Percentiles rank a stretch among this genome's conserved stretches.
phyloP scores from a whole-genome alignment of 2,797 vertebrate genomes.

The Eleutherodactylus coqui region DNA sequence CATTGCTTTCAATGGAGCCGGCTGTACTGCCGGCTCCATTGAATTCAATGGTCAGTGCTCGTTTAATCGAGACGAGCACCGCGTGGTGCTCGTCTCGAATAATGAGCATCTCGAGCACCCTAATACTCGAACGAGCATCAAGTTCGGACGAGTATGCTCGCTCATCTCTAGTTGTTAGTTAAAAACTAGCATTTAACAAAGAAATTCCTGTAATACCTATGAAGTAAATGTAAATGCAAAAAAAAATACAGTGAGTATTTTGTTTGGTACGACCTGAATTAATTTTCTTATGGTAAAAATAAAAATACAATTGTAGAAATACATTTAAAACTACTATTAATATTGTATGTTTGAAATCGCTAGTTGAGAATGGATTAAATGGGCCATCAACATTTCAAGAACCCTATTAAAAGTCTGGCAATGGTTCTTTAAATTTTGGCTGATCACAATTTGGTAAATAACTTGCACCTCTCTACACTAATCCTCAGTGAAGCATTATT shows the following conservation, averaged over 20 bases:
- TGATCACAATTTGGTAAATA: not conserved
- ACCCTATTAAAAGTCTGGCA: conserved; percentile 15
- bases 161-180: too few species aligned
- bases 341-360: not conserved
- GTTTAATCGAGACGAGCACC: too few species aligned
- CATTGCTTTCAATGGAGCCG: too few species aligned
- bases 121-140: too few species aligned
- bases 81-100: too few species aligned
- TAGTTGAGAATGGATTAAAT: not conserved
- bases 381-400: not conserved
- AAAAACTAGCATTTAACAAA: too few species aligned
- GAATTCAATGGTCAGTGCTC: too few species aligned
- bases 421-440: not conserved
- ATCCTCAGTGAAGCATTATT: conserved; percentile 13
- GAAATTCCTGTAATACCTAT: too few species aligned
- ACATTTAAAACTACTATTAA: not conserved
- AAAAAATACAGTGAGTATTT: not conserved
- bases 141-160: too few species aligned
- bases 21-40: too few species aligned
- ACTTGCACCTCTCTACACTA: not conserved
- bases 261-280: not conserved
- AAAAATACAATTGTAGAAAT: not conserved
- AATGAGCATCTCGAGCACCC: too few species aligned
- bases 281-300: not conserved
- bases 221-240: too few species aligned